A percentile compares a stretch with the other conserved stretches of the same genome.
phyloP scores from a whole-genome alignment of 1,140 invertebrate species.

The Drosophila arawakana region DNA sequence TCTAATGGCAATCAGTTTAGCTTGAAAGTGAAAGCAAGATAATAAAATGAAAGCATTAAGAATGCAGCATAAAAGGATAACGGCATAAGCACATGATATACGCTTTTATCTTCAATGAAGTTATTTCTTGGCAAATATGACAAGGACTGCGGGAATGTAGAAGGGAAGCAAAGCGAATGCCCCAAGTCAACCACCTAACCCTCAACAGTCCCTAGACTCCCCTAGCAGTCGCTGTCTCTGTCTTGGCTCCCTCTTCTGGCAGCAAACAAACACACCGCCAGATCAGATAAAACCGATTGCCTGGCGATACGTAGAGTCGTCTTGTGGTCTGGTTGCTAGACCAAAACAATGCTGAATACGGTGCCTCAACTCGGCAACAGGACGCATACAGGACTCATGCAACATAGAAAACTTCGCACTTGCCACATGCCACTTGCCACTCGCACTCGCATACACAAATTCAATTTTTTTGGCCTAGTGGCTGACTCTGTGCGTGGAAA shows the following conservation, averaged over 20 bases:
- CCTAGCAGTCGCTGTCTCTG: no score
- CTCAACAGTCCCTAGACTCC: background rate
- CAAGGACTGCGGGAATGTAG: slow-evolving; percentile 30
- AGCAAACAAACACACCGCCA: slow-evolving; percentile 31
- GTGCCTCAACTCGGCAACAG: background rate
- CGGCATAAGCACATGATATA: slow-evolving; percentile 41
- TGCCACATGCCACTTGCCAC: background rate
- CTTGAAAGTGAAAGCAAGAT: slow-evolving; percentile 39
- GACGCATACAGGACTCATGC: slow-evolving; percentile 14
- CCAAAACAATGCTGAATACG: slow-evolving; percentile 20
- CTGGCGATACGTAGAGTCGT: slow-evolving; percentile 38
- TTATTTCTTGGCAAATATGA: slow-evolving; percentile 31
- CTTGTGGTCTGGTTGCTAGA: slow-evolving; percentile 22
- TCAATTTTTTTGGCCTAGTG: slow-evolving; percentile 55
- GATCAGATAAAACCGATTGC: slow-evolving; percentile 60
- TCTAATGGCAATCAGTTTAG: slow-evolving; percentile 42
- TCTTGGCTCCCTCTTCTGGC: background rate
- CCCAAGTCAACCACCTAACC: background rate
- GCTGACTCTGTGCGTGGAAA: slow-evolving; percentile 8
- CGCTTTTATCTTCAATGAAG: slow-evolving; percentile 53
- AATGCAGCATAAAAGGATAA: slow-evolving; percentile 61
- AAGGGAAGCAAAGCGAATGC: slow-evolving; percentile 12
- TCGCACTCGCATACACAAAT: slow-evolving; percentile 49
- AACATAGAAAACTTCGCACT: slow-evolving; percentile 16
- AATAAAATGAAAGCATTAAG: slow-evolving; percentile 55